Conservation (phyloP, 2,797 vertebrate genomes). For the Girardinus metallicus region DNA sequence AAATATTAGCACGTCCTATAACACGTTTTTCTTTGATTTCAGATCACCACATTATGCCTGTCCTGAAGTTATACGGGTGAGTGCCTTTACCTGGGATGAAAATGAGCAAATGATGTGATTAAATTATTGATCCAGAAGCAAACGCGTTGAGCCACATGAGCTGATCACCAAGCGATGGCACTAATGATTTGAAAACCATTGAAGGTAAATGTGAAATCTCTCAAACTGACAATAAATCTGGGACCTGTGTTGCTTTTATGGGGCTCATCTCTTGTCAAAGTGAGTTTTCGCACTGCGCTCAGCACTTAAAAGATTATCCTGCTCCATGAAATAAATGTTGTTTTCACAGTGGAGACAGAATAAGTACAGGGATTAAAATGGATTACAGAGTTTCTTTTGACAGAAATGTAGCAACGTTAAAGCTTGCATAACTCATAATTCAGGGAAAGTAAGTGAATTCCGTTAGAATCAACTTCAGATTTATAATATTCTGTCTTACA, state of each 20-base stretch:
- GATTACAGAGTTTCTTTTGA: constrained; percentile 31
- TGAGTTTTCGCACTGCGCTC: constrained; percentile 9
- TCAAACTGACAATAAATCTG: constrained; percentile 6
- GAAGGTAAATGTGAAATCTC: not conserved
- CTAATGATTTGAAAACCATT: constrained; percentile 10
- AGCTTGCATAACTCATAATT: constrained; percentile 17
- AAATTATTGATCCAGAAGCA: constrained; percentile 14
- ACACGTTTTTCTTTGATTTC: constrained; percentile 51
- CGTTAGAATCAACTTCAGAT: constrained; percentile 13
- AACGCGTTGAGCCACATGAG: constrained; percentile 6
- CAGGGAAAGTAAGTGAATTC: constrained; percentile 12
- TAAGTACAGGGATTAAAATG: constrained; percentile 37
- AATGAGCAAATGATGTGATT: constrained; percentile 14
- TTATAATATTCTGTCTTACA: constrained; percentile 58
- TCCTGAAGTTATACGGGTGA: constrained; percentile 97
- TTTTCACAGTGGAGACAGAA: constrained; percentile 15
- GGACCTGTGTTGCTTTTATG: constrained; percentile 25
- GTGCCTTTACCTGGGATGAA: constrained; percentile 46
- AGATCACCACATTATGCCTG: constrained; percentile 99
- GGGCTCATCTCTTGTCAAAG: constrained; percentile 5
- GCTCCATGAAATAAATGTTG: constrained; percentile 24
- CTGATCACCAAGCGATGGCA: not conserved
- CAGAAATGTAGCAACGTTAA: constrained; percentile 7
- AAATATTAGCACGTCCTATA: constrained; percentile 1
- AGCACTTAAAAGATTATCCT: constrained; percentile 31